A percentile compares a stretch with the other conserved stretches of the same genome.
These are phyloP conservation scores for Holothuria glaberrima DNA, from an alignment of 35 echinoderm and acorn worm species.

Conservation along the genomic window DNA sequence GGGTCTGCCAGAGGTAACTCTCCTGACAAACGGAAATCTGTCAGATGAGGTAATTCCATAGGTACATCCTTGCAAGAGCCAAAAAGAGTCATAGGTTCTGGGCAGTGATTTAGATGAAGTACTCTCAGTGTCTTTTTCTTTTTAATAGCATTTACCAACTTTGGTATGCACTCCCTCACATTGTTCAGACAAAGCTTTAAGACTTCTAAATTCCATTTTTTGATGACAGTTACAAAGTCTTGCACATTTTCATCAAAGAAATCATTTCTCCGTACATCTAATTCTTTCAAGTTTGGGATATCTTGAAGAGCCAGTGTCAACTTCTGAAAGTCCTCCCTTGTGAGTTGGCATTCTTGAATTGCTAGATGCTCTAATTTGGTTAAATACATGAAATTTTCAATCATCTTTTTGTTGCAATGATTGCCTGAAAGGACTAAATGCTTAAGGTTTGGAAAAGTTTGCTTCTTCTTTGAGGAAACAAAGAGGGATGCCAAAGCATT, in stretches of 20 bases:
- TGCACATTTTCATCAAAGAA: neutral
- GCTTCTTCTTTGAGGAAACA: neutral
- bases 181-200: slow-evolving; percentile 35
- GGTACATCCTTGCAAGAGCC: neutral
- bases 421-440: neutral
- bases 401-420: neutral
- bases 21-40: slow-evolving; percentile 37
- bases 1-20: neutral
- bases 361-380: neutral
- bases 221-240: neutral
- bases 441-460: slow-evolving; percentile 2
- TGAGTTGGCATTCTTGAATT: slow-evolving; percentile 15
- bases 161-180: neutral
- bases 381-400: neutral
- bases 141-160: slow-evolving; percentile 6
- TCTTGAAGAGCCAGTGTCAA: neutral
- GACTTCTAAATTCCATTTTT: neutral
- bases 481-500: neutral
- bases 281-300: neutral
- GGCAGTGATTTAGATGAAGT: slow-evolving; percentile 45
- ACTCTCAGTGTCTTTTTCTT: slow-evolving; percentile 5
- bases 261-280: slow-evolving; percentile 32
- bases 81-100: neutral
- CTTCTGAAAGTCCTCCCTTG: neutral
- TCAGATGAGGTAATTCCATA: neutral